Conservation (phyloP, 1,140 invertebrate species). For the Neodiprion virginianus region DNA sequence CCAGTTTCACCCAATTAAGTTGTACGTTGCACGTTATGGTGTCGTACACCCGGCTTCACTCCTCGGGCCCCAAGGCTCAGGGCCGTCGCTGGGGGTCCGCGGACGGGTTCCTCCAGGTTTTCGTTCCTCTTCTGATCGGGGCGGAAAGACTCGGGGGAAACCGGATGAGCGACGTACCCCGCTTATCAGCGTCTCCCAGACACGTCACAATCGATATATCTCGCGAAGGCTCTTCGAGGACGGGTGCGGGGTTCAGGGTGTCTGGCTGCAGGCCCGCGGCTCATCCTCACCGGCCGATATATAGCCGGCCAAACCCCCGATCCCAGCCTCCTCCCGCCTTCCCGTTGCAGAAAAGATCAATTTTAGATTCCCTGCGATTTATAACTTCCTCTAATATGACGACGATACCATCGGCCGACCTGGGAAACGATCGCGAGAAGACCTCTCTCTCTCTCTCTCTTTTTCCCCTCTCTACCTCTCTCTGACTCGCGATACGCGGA, state of each 20-base stretch:
- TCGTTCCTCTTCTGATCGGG: background rate
- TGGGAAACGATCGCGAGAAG: background rate
- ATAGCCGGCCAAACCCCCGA: constrained; percentile 16
- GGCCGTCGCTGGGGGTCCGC: background rate
- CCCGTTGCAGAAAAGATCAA: constrained; percentile 60
- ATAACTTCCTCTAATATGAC: constrained; percentile 64
- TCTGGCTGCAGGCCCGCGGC: background rate
- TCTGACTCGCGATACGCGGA: background rate
- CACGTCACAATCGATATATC: constrained; percentile 60
- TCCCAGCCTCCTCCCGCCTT: constrained; percentile 13
- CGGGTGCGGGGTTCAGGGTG: constrained; percentile 29
- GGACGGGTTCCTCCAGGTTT: background rate
- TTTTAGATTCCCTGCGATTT: constrained; percentile 63
- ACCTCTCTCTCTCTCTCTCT: constrained; percentile 35
- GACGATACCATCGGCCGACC: constrained; percentile 45
- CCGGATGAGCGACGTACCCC: constrained; percentile 31
- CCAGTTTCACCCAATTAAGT: constrained; percentile 61
- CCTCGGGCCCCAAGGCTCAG: background rate
- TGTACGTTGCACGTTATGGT: constrained; percentile 39
- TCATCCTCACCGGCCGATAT: constrained; percentile 6
- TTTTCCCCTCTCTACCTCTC: constrained; percentile 22
- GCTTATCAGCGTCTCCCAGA: constrained; percentile 59
- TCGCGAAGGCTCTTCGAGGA: constrained; percentile 45
- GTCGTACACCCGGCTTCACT: background rate
- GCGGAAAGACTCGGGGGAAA: constrained; percentile 6